Evolutionary conservation across 2,888 invertebrate species (phyloP).

Genomic region (Watsonalla binaria): DNA sequence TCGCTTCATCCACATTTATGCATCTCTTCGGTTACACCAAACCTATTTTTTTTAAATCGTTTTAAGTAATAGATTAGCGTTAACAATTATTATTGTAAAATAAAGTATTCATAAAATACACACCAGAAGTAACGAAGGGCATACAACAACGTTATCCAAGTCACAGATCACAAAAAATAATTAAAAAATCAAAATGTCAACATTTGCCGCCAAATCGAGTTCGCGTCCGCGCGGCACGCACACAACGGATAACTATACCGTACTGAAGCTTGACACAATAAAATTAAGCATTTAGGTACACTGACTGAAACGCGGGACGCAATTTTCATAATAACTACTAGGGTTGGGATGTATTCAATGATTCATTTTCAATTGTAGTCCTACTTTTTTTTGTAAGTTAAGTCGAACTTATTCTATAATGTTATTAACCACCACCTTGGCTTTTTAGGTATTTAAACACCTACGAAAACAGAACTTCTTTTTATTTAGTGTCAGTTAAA

Average conservation of each 20-base stretch:
- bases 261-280: constrained; percentile 60
- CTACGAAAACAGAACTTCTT: too few relatives aligned
- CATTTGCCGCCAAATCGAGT: constrained; percentile 16
- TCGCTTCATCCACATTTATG: too few relatives aligned
- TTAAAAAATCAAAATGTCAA: constrained; percentile 12
- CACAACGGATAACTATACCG: constrained; percentile 47
- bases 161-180: not conserved
- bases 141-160: not conserved
- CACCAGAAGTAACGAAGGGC: not conserved
- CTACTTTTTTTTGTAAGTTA: too few relatives aligned
- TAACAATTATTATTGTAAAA: not conserved
- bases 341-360: constrained; percentile 6
- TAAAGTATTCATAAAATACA: not conserved
- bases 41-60: too few relatives aligned
- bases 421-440: too few relatives aligned
- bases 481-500: too few relatives aligned
- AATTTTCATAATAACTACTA: constrained; percentile 56
- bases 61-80: too few relatives aligned
- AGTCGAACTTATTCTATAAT: too few relatives aligned
- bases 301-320: constrained; percentile 34
- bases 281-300: constrained; percentile 49
- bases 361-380: too few relatives aligned
- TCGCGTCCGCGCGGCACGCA: constrained; percentile 45
- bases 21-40: too few relatives aligned
- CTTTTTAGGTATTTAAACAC: too few relatives aligned